phyloP scores from a whole-genome alignment of 2,113 vertebrate genomes.

The Ellobius talpinus region DNA sequence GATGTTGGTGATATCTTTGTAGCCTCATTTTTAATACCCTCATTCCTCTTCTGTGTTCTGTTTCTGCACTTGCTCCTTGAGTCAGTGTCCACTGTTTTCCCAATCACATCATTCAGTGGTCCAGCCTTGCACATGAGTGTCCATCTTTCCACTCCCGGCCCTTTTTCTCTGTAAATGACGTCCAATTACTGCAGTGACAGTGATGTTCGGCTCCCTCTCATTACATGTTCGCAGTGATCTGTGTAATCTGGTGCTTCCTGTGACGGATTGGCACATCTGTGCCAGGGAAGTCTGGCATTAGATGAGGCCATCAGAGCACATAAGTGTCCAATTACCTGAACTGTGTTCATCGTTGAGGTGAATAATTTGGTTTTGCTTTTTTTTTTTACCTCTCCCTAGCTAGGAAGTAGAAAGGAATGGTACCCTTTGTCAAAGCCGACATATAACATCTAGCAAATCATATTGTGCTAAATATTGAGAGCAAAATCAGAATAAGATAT shows the following conservation, averaged over 20 bases:
- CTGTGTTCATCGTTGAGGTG: neutral
- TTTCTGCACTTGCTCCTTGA: neutral
- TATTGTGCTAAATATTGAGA: neutral
- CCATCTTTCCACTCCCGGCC: neutral
- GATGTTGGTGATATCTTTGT: neutral
- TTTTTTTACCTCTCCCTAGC: neutral
- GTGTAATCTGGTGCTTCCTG: neutral
- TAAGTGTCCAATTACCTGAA: neutral
- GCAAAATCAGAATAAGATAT: neutral
- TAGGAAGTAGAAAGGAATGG: neutral
- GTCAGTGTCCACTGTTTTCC: neutral
- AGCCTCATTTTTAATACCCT: neutral
- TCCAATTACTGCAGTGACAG: neutral
- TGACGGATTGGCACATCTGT: neutral
- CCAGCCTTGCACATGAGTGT: neutral
- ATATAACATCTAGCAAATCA: neutral
- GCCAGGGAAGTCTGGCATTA: neutral
- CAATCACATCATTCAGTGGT: neutral
- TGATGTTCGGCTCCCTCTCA: neutral
- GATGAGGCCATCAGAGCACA: neutral
- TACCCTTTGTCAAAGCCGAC: neutral
- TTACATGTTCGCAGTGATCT: neutral
- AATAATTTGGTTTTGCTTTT: conserved; percentile 14
- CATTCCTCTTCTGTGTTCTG: neutral
- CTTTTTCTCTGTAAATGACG: neutral